Evolutionary conservation across 2,113 vertebrate genomes (phyloP), one percentile per base, ranked within the genome.

Genomic region (Heteronetta atricapilla): DNA sequence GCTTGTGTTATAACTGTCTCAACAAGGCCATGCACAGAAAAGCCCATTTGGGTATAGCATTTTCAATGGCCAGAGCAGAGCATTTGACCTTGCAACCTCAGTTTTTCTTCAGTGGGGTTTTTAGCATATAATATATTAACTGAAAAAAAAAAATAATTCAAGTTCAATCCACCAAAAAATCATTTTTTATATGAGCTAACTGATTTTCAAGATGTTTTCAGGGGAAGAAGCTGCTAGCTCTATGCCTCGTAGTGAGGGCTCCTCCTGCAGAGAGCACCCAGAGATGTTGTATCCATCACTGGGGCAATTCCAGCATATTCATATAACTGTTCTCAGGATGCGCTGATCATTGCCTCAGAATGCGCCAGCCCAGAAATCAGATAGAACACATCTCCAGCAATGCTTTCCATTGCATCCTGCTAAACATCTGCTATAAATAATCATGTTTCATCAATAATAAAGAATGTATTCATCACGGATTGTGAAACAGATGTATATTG

Each of bases 121-220:
- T 28, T 18, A 29, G 19, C 15, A 18, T 0, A 2, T 3, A 2
- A 18, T 0, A 2, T 3, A 2, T 40, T 18, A 42, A 23, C 20
- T 23, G 13, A 34, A 72, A 34, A 48, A 34, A 48, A 21, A 82
- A 59, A 6, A n/a, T 7, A 36, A 36, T 28, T 55, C 3, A 0
- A 10, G 42, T 52, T 68, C 13, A 22, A 56, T 31, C 22, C 46
- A 33, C 22, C 33, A 16, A 78, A 33, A 79, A 58, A 42, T 3
- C 1, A 0, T 13, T 67, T 64, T 36, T 44, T 15, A 10, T 2
- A 7, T 4, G 21, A 48, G 58, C 53, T 3, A 53, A 7, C 11
- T 0, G 1, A 7, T 48, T 68, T 55, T 60, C 16, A 3, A 6
- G 42, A 20, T 34, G 7, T 34, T 72, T 82, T 13, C 3, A 6